phyloP scores from a whole-genome alignment of 1,140 invertebrate species.

The Drosophila arizonae region DNA sequence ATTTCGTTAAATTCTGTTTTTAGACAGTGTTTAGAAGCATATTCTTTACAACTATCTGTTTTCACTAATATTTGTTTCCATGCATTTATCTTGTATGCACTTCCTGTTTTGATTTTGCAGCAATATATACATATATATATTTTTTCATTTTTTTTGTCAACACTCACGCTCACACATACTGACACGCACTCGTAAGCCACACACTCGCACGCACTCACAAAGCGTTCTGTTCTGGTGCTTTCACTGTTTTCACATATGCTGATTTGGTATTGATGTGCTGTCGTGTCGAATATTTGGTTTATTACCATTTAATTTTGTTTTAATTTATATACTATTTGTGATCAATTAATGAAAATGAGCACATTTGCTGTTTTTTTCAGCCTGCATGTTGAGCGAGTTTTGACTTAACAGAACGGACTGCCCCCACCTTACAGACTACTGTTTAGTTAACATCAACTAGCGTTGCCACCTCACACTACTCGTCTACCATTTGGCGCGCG shows the following conservation, averaged over 20 bases:
- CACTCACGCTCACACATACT: slow-evolving; percentile 46
- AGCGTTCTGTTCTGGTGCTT: slow-evolving; percentile 59
- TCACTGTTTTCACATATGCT: slow-evolving; percentile 39
- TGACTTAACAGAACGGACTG: slow-evolving; percentile 42
- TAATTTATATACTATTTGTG: slow-evolving; percentile 31
- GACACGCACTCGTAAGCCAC: slow-evolving; percentile 13
- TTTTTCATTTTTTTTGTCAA: slow-evolving; percentile 73
- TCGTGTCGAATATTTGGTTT: neutral
- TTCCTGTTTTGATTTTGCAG: slow-evolving; percentile 76
- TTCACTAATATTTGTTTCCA: slow-evolving; percentile 12
- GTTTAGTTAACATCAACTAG: slow-evolving; percentile 16
- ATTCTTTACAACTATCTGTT: neutral
- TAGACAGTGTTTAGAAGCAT: neutral
- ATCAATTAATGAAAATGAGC: slow-evolving; percentile 44
- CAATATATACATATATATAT: slow-evolving; percentile 29
- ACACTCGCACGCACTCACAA: slow-evolving; percentile 8
- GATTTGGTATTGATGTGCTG: neutral
- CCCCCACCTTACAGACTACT: slow-evolving; percentile 13
- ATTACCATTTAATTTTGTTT: slow-evolving; percentile 76
- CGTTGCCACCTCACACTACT: slow-evolving; percentile 10
- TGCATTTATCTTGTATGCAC: slow-evolving; percentile 55
- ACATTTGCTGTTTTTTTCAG: slow-evolving; percentile 44
- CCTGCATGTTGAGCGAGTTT: slow-evolving; percentile 48
- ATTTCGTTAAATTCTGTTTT: neutral
- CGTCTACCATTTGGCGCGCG: slow-evolving; percentile 8